Evolutionary conservation across 2,797 vertebrate species (phyloP), one percentile per base, ranked within the genome.

Genomic region (Sebastes itinus): DNA sequence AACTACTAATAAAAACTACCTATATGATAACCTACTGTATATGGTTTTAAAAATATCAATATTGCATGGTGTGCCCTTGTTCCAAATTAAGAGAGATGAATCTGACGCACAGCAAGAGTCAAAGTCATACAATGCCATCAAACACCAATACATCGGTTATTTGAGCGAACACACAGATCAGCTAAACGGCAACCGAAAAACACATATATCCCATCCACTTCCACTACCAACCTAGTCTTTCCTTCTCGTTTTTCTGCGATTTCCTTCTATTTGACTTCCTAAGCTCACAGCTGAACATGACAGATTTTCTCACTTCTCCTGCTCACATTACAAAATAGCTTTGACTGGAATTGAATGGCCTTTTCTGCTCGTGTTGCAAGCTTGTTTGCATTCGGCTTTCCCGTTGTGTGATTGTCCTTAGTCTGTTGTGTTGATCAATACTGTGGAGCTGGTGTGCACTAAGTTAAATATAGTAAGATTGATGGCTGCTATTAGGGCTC

Each of bases 401-500:
- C 35, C 2, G 22, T 52, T n/a, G 64, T 59, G 70, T 83, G 80
- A 82, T 56, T 85, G 80, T 90, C 82, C 86, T 88, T 82, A 88
- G 83, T 83, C 25, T 81, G 70, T 78, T 75, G 77, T 77, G 82
- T 77, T 91, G 92, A 94, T 94, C 88, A 85, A 92, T 92, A 86
- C 77, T 33, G 78, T 72, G 69, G 58, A 35, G 80, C 72, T 72
- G 16, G 83, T 89, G 92, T 74, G 82, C 69, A 84, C 72, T 73
- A 90, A 84, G 78, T 89, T 91, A 89, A 91, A 94, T 87, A 88
- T 85, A 88, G 83, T 86, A 80, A 92, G 90, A 95, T 87, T 87
- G 91, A 93, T 94, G 88, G 77, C 72, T 88, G 86, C 84, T 90
- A 86, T 92, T 91, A 90, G 80, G 62, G 27, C 27, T 84, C 67